These are phyloP conservation scores for Laticauda colubrina DNA, from an alignment of 2,113 vertebrate genomes.

Conservation along the genomic window DNA sequence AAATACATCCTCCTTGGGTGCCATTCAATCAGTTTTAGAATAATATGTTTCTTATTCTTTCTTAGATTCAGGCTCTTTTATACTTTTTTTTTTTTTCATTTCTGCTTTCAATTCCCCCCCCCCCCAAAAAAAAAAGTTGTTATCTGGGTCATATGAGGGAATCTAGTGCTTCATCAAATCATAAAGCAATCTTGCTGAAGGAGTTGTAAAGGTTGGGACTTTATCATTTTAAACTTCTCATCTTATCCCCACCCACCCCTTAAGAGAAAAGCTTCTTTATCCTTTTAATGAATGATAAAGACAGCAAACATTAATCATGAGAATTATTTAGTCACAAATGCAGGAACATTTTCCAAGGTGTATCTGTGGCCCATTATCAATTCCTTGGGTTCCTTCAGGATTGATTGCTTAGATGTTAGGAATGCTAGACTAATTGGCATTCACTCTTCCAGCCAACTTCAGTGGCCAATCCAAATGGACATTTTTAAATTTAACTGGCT, in stretches of 20 bases:
- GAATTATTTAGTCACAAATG: neutral
- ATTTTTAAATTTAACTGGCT: neutral
- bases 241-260: slow-evolving; percentile 33
- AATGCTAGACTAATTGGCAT: neutral
- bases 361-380: neutral
- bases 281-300: slow-evolving; percentile 50
- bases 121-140: slow-evolving; percentile 70
- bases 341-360: neutral
- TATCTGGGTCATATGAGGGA: slow-evolving; percentile 83
- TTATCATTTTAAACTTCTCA: slow-evolving; percentile 68
- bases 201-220: slow-evolving; percentile 63
- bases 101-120: slow-evolving; percentile 78
- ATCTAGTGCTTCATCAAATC: slow-evolving; percentile 69
- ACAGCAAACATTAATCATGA: neutral
- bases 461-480: neutral
- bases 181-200: slow-evolving; percentile 70
- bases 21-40: slow-evolving; percentile 73
- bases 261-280: slow-evolving; percentile 56
- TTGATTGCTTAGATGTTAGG: neutral
- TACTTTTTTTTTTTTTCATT: slow-evolving; percentile 85
- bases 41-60: slow-evolving; percentile 68
- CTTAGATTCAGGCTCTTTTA: slow-evolving; percentile 69
- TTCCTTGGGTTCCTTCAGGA: neutral
- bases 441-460: neutral
- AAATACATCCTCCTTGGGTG: slow-evolving; percentile 61